phyloP scores from a whole-genome alignment of 1,140 invertebrate genomes.

The Heliothis subflexa region DNA sequence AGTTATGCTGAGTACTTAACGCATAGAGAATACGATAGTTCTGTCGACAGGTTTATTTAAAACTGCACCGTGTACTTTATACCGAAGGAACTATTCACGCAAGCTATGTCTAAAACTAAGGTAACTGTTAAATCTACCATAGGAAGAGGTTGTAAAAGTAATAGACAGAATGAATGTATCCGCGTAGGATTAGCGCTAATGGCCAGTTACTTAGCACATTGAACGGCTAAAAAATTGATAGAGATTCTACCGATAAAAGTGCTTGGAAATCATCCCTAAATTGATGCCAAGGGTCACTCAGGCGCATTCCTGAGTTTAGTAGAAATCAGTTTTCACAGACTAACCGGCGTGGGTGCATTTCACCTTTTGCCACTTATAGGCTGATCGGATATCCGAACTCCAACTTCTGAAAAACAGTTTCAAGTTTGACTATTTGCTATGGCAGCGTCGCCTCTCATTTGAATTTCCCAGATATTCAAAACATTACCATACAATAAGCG shows the following conservation, averaged over 20 bases:
- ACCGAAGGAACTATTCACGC: too few species aligned
- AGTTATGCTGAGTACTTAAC: slow-evolving; percentile 25
- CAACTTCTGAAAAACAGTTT: not conserved
- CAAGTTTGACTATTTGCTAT: not conserved
- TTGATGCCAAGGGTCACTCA: too few species aligned
- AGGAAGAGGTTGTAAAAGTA: too few species aligned
- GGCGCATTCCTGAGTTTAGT: not conserved
- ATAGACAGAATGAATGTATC: too few species aligned
- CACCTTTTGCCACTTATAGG: not conserved
- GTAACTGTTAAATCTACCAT: too few species aligned
- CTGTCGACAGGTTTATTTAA: slow-evolving; percentile 19
- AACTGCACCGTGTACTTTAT: not conserved
- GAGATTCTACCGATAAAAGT: too few species aligned
- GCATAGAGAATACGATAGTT: not conserved
- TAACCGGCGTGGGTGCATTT: not conserved
- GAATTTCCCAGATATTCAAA: slow-evolving; percentile 37
- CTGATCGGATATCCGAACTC: slow-evolving; percentile 28
- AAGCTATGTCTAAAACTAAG: too few species aligned
- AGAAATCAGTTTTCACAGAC: not conserved
- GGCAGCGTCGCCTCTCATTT: slow-evolving; percentile 7
- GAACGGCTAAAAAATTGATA: too few species aligned
- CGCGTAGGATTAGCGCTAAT: too few species aligned
- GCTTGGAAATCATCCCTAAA: too few species aligned
- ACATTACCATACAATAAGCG: slow-evolving; percentile 48
- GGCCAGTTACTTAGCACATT: too few species aligned